Evolutionary conservation across 2,888 invertebrate species (phyloP), one percentile per base, ranked within the genome.

Genomic region (Punctoribates punctum): DNA sequence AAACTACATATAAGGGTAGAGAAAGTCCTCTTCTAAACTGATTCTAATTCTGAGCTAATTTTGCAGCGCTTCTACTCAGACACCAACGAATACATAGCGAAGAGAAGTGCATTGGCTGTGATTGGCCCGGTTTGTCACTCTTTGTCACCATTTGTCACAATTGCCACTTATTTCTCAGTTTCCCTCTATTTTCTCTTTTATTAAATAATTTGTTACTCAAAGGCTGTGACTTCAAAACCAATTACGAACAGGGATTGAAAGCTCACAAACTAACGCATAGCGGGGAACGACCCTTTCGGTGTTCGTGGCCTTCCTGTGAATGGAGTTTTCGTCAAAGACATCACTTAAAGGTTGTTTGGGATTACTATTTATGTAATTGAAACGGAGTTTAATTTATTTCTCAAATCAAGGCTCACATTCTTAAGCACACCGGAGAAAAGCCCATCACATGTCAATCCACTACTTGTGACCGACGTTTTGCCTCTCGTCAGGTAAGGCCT

Each of bases 361-460:
- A 34, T 34, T 51, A 51, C 6, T 42, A 42, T 42, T 42, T 42
- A 42, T 42, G 13, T 42, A 9, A 9, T 9, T 6, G 13, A 42
- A 42, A 42, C 42, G 13, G n/a, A n/a, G n/a, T n/a, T n/a, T 42
- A 13, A 42, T 11, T 11, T 11, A 13, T 42, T 13, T 5, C 11
- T 42, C 65, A 65, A 15, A 27, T 34, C 1, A 34, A 65, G 34
- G 38, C 65, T 6, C 65, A 65, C 34, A 65, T 34, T 13, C 65
- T 65, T 38, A 65, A 65, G 38, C 65, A 65, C 38, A 65, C 65
- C 27, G 60, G 65, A 34, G 65, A 65, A n/a, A 29, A 27, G 34
- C 65, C 65, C 11, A 15, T 65, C 6, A 9, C 13, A 2, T 65
- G 65, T n/a, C 34, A 48, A 8, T 42, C n/a, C n/a, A n/a, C 20